Conservation (phyloP, 2,888 invertebrate species). For the Heliothis peltigera region DNA sequence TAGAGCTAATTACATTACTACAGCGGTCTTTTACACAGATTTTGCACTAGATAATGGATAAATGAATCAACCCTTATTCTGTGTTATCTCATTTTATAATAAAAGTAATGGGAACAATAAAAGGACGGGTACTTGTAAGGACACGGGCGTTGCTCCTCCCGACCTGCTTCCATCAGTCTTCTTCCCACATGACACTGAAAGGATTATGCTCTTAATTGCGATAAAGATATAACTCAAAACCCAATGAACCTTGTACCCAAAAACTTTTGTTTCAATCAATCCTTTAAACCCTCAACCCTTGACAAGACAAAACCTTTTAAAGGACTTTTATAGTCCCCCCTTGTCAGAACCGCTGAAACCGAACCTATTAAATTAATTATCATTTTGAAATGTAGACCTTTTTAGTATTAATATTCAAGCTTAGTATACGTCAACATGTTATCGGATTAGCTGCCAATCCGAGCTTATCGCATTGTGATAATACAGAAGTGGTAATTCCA, state of each 20-base stretch:
- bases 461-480: slow-evolving; percentile 45
- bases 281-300: slow-evolving; percentile 5
- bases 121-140: not conserved
- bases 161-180: not conserved
- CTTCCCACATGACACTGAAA: not conserved
- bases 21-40: not conserved
- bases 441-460: slow-evolving; percentile 47
- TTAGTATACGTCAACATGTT: slow-evolving; percentile 50
- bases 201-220: slow-evolving; percentile 1
- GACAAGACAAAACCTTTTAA: not conserved
- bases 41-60: not conserved
- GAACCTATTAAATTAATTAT: slow-evolving; percentile 30
- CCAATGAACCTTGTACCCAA: not conserved
- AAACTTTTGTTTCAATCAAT: slow-evolving; percentile 4
- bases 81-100: not conserved
- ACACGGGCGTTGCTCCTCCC: not conserved
- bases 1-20: no score
- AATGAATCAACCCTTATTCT: not conserved
- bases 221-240: not conserved
- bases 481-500: slow-evolving; percentile 40
- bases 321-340: not conserved
- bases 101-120: not conserved
- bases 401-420: slow-evolving; percentile 22
- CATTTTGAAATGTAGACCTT: slow-evolving; percentile 23
- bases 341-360: slow-evolving; percentile 2